Evolutionary conservation across 2,888 invertebrate genomes (phyloP).

Genomic region (Tuta absoluta): DNA sequence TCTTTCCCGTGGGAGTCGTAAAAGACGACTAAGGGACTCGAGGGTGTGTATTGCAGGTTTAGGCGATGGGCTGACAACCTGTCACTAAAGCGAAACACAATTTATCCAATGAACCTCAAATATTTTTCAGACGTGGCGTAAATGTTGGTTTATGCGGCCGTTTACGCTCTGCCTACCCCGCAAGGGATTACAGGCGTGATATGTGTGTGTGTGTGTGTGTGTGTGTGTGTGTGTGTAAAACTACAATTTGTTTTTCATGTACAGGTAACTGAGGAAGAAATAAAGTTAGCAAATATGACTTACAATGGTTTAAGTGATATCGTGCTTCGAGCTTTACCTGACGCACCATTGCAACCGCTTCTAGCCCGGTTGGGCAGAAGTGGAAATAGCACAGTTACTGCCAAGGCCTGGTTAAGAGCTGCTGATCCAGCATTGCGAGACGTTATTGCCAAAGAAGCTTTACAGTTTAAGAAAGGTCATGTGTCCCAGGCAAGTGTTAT

Average conservation of each 20-base stretch:
- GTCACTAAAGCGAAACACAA: too few species aligned
- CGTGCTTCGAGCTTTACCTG: conserved; percentile 90
- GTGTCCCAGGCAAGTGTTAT: conserved; percentile 65
- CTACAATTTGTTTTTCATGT: neutral
- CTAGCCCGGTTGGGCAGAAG: conserved; percentile 85
- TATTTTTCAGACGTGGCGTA: too few species aligned
- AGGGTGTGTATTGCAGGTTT: too few species aligned
- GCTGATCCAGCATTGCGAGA: conserved; percentile 89
- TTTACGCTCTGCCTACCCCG: too few species aligned
- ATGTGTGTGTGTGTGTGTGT: too few species aligned
- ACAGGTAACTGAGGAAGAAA: conserved; percentile 87
- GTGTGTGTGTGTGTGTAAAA: too few species aligned
- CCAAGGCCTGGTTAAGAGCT: conserved; percentile 86
- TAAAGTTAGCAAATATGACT: conserved; percentile 85
- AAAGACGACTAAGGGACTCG: too few species aligned
- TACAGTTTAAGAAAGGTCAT: conserved; percentile 88
- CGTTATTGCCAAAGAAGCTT: conserved; percentile 92
- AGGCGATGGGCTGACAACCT: too few species aligned
- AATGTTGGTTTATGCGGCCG: too few species aligned
- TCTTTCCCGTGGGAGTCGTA: too few species aligned
- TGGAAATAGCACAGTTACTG: conserved; percentile 67
- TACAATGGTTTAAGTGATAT: conserved; percentile 89
- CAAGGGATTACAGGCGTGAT: too few species aligned
- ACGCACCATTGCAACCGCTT: conserved; percentile 88
- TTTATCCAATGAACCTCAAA: too few species aligned